Evolutionary conservation across 2,888 invertebrate genomes (phyloP), one percentile per base, ranked within the genome.

Genomic region (Apodemia zela): DNA sequence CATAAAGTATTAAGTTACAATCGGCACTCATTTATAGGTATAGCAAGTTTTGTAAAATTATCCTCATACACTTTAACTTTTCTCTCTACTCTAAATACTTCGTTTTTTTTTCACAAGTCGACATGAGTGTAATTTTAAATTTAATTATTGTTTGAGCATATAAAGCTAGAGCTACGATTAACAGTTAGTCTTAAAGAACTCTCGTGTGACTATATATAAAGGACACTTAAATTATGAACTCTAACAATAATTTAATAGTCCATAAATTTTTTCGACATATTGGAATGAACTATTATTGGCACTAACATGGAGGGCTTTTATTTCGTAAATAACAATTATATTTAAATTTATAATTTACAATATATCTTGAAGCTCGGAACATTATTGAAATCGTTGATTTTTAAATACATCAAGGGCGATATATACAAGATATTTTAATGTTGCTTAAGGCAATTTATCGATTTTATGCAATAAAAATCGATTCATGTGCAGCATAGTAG

Each of bases 261-360:
- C 66, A 64, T 33, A 63, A 57, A 66, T 69, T 71, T 73, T 74
- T 78, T 74, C 77, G 67, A 71, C 67, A 76, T 69, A 72, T 75
- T 82, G 81, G 80, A 82, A 82, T 81, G 79, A 79, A 79, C 75
- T 74, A 76, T 74, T 72, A 77, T 89, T 89, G 89, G 89, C 89
- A 89, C 89, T 89, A 88, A 72, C 66, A 79, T 89, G 89, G 88
- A 89, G 87, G 89, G 89, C 79, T 76, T 73, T 79, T 75, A 79
- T 80, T 81, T 75, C 69, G 66, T 72, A 73, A 73, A 71, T 71
- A 61, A 72, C 68, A 67, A 68, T 69, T 72, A 66, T 67, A 66
- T 62, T 42, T 57, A 68, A 63, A 66, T 67, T 71, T 67, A 70
- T 65, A 67, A 63, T 66, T 68, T 63, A 69, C 29, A 70, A 67